Conservation (phyloP, 2,113 vertebrate species). For the Paracanthobrama guichenoti region DNA sequence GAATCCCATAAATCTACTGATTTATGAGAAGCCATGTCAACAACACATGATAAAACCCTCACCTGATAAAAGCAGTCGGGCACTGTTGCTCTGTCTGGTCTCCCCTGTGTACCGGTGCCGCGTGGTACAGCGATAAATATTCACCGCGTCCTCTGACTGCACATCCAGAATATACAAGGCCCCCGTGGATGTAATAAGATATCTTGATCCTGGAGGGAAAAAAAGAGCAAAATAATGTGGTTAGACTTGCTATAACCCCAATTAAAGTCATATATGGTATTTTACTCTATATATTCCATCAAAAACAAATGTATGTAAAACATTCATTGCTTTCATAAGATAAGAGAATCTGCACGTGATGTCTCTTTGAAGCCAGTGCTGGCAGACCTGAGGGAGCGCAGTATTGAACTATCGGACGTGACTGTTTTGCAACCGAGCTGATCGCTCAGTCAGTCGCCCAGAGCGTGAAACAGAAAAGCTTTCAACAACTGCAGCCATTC, state of each 20-base stretch:
- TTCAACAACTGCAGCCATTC: conserved; percentile 1
- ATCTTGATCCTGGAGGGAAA: conserved; percentile 89
- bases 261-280: background rate
- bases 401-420: conserved; percentile 28
- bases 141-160: conserved; percentile 97
- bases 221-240: background rate
- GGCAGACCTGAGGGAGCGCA: conserved; percentile 12
- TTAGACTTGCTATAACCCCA: conserved; percentile 14
- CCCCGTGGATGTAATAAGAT: conserved; percentile 98
- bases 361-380: conserved; percentile 20
- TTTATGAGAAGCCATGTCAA: background rate
- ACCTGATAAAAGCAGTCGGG: conserved; percentile 97
- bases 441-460: conserved; percentile 18
- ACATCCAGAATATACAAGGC: conserved; percentile 99
- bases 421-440: conserved; percentile 30
- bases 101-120: conserved; percentile 97
- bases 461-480: conserved; percentile 10
- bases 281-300: background rate
- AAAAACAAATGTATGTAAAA: conserved; percentile 37
- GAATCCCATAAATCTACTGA: background rate
- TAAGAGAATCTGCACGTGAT: conserved; percentile 12
- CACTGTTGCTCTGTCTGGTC: conserved; percentile 97
- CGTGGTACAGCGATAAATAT: conserved; percentile 97
- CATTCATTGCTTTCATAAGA: conserved; percentile 17
- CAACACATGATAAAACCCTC: conserved; percentile 43